phyloP scores from a whole-genome alignment of 1,140 invertebrate genomes.

The Pogonognathellus flavescens region DNA sequence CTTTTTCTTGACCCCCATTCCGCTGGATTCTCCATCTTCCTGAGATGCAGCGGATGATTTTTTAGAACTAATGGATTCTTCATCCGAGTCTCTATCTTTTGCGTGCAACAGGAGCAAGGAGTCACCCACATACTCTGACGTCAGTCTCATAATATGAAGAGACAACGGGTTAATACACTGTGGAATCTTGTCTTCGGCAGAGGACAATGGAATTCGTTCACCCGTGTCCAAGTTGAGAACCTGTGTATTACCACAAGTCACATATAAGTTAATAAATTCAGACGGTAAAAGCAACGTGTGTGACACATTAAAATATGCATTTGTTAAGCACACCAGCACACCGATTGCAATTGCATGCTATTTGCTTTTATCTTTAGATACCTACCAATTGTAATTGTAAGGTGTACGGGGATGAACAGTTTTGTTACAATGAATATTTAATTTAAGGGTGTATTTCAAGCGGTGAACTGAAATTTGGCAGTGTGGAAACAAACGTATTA shows the following conservation, averaged over 20 bases:
- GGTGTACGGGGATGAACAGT: too few relatives aligned
- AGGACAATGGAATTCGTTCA: slow-evolving; percentile 87
- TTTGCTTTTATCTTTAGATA: too few relatives aligned
- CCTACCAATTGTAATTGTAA: too few relatives aligned
- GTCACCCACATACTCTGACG: slow-evolving; percentile 82
- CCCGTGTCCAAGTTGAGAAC: slow-evolving; percentile 95
- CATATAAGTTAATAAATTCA: slow-evolving; percentile 28
- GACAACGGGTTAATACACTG: slow-evolving; percentile 93
- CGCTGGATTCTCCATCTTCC: slow-evolving; percentile 68
- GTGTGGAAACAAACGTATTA: too few relatives aligned
- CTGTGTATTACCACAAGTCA: slow-evolving; percentile 71
- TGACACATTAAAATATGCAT: slow-evolving; percentile 23
- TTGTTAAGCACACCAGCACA: slow-evolving; percentile 30
- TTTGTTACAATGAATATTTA: too few relatives aligned
- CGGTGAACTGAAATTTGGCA: too few relatives aligned
- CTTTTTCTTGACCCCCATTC: slow-evolving; percentile 70
- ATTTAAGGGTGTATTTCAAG: too few relatives aligned
- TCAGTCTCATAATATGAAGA: slow-evolving; percentile 93
- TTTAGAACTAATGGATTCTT: slow-evolving; percentile 85
- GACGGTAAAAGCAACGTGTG: slow-evolving; percentile 32
- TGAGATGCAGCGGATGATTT: slow-evolving; percentile 70
- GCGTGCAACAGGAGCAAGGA: slow-evolving; percentile 32
- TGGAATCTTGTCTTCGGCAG: slow-evolving; percentile 90
- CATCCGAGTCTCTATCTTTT: slow-evolving; percentile 84
- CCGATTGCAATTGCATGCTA: not conserved